A percentile compares a stretch with the other conserved stretches of the same genome.
These are phyloP conservation scores for Dicycla oo DNA, from an alignment of 2,888 invertebrate genomes.

Conservation along the genomic window DNA sequence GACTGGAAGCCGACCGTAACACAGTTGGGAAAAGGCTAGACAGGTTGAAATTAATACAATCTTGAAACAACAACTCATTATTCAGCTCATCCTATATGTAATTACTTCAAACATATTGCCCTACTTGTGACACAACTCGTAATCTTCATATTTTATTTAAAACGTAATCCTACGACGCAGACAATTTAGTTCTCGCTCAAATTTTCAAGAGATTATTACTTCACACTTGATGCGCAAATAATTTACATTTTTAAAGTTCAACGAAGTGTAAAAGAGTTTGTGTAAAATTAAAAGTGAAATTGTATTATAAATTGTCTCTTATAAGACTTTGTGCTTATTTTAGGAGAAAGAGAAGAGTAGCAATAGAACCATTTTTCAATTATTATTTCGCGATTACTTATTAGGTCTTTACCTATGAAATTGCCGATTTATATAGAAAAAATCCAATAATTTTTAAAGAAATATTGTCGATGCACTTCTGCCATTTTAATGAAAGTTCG, in stretches of 20 bases:
- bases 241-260: conserved; percentile 22
- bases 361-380: too few relatives aligned
- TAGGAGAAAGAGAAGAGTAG: too few relatives aligned
- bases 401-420: too few relatives aligned
- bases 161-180: conserved; percentile 2
- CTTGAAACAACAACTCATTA: neutral
- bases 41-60: too few relatives aligned
- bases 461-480: too few relatives aligned
- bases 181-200: conserved; percentile 27
- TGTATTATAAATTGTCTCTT: neutral
- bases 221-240: neutral
- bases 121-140: neutral
- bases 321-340: neutral
- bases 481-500: too few relatives aligned
- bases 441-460: too few relatives aligned
- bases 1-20: too few relatives aligned
- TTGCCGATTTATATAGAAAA: too few relatives aligned
- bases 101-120: conserved; percentile 1
- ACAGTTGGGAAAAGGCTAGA: too few relatives aligned
- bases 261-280: conserved; percentile 5
- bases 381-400: too few relatives aligned
- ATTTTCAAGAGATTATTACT: conserved; percentile 24
- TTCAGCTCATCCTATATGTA: neutral
- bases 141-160: conserved; percentile 42
- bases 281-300: neutral